Conservation (phyloP, 2,888 invertebrate genomes). For the Meganola albula region DNA sequence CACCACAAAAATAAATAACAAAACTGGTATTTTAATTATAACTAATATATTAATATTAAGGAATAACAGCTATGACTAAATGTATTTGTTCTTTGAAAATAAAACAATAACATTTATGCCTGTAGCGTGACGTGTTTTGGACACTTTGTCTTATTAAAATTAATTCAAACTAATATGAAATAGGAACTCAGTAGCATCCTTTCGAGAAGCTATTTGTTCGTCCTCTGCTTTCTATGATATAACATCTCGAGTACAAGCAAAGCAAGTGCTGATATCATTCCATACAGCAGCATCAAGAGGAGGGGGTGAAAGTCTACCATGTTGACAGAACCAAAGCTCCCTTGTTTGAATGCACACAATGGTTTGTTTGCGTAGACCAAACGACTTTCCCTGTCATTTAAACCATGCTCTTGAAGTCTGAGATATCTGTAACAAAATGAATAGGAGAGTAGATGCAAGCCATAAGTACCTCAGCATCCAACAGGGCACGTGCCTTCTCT, state of each 20-base stretch:
- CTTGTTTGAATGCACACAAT: conserved; percentile 70
- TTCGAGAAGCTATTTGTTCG: neutral
- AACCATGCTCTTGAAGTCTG: conserved; percentile 77
- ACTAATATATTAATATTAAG: too few relatives aligned
- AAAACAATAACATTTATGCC: too few relatives aligned
- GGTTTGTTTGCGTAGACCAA: conserved; percentile 80
- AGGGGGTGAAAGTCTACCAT: conserved; percentile 78
- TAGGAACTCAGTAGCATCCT: too few relatives aligned
- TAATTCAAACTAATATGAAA: too few relatives aligned
- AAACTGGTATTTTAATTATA: too few relatives aligned
- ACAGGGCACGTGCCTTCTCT: too few relatives aligned
- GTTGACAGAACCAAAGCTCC: conserved; percentile 79
- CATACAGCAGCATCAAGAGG: conserved; percentile 58
- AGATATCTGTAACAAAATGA: conserved; percentile 56
- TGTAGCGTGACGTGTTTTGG: too few relatives aligned
- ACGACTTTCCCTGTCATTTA: conserved; percentile 73
- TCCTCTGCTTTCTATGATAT: conserved; percentile 20
- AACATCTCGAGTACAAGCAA: conserved; percentile 49
- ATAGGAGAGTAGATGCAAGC: neutral
- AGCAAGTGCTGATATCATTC: conserved; percentile 43
- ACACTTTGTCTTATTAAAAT: too few relatives aligned
- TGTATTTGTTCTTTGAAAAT: too few relatives aligned
- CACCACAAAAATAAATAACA: too few relatives aligned
- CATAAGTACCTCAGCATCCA: too few relatives aligned
- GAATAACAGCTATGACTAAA: too few relatives aligned